Base-by-base conservation (phyloP, 2,888 invertebrate genomes). In the Amorpha juglandis region DNA sequence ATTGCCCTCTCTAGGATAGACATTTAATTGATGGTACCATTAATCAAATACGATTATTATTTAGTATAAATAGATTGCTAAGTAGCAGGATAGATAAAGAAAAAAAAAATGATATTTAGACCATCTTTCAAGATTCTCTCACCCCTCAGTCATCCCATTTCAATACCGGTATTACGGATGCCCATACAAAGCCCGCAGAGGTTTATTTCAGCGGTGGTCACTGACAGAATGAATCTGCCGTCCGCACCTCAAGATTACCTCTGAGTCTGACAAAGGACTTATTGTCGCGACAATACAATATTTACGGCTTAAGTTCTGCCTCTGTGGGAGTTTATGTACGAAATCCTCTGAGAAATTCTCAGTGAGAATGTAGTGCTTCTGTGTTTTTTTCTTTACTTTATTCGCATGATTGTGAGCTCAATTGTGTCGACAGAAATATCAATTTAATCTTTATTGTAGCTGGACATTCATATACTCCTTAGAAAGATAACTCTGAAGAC, bases 101-200 rank as follows among this genome's bases (percentile, higher is more conserved):
- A 8, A 8, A 21, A 50, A 52, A 52, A n/a, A n/a, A n/a, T n/a
- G n/a, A n/a, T 27, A 38, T 38, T 19, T 58, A 11, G 27, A 27
- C 7, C n/a, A 27, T n/a, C 8, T n/a, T 33, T 12, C 42, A 11
- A 27, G 27, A 27, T 27, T 27, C 47, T 27, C 47, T 38, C 19
- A 21, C 7, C 16, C 12, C 12, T 11, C 14, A 53, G 52, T 52
- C 12, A 50, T 50, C 21, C 16, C 55, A n/a, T 35, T 3, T 58
- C 55, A 65, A 65, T 65, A 58, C 64, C 21, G 67, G 58, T 52
- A 33, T 88, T 88, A 91, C 75, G 77, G 83, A 91, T 92, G 88
- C 91, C 91, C 89, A 88, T 91, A 92, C 86, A 91, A 92, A 92
- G 88, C 87, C 84, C 68, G 63, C 74, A 78, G 79, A 83, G 82